Percentiles rank a stretch among this genome's conserved stretches.
Conservation (phyloP, 2,113 vertebrate species). For the Chaetodon auriga region DNA sequence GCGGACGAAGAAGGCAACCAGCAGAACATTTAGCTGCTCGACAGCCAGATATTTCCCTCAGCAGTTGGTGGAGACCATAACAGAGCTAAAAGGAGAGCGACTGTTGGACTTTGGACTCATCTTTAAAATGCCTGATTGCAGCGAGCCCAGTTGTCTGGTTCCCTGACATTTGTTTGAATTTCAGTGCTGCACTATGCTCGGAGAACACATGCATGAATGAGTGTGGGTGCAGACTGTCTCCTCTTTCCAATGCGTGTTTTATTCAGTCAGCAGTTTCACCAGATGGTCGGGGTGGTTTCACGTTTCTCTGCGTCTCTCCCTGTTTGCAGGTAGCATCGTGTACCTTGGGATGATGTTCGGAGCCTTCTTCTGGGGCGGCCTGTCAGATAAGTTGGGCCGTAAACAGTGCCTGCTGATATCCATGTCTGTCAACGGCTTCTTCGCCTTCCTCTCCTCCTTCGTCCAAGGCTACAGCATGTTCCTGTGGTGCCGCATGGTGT, state of each 20-base stretch:
- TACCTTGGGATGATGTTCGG: conserved; percentile 99
- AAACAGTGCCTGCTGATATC: conserved; percentile 95
- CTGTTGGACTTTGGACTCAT: no score
- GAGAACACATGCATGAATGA: neutral
- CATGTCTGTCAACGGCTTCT: conserved; percentile 98
- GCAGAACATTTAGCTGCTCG: neutral
- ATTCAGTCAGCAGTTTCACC: conserved; percentile 26
- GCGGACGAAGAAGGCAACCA: neutral
- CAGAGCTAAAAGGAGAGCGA: no score
- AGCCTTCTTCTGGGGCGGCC: conserved; percentile 97
- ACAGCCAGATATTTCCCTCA: no score
- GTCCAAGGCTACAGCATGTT: conserved; percentile 98
- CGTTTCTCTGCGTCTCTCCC: neutral
- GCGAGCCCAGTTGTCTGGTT: neutral
- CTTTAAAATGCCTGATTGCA: no score
- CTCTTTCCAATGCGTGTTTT: conserved; percentile 8
- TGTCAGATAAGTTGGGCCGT: conserved; percentile 96
- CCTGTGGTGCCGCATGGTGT: conserved; percentile 96
- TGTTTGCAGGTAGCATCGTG: conserved; percentile 93
- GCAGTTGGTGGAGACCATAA: no score
- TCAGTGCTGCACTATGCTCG: neutral
- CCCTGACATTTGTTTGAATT: neutral
- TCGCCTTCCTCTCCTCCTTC: conserved; percentile 99
- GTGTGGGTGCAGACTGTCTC: neutral
- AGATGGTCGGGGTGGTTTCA: conserved; percentile 9